These are phyloP conservation scores for Rhinoderma darwinii DNA, from an alignment of 2,113 vertebrate species.

Conservation along the genomic window DNA sequence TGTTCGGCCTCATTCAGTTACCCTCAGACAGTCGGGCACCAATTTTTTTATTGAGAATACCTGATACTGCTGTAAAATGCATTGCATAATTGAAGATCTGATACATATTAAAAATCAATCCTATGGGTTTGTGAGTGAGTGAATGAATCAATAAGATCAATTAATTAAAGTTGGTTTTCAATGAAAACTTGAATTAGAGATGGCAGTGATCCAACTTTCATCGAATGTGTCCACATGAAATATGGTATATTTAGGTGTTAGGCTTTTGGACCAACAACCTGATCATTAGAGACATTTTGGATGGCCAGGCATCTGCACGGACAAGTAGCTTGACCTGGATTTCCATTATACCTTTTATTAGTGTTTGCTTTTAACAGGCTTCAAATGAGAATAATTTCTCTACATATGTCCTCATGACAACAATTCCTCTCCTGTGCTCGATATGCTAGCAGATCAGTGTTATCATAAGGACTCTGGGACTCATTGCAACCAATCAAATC, in stretches of 20 bases:
- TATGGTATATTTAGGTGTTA: not conserved
- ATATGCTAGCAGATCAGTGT: not conserved
- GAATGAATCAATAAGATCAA: not conserved
- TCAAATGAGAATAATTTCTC: too few species aligned
- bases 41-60: slow-evolving; percentile 28
- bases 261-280: not conserved
- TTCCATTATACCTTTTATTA: not conserved
- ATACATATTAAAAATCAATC: not conserved
- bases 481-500: not conserved
- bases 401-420: too few species aligned
- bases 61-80: slow-evolving; percentile 1
- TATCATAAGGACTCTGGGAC: not conserved
- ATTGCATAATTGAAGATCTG: not conserved
- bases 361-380: not conserved
- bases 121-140: not conserved
- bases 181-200: not conserved
- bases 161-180: not conserved
- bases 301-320: not conserved
- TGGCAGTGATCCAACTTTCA: not conserved
- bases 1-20: slow-evolving; percentile 10
- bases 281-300: not conserved
- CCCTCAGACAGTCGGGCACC: slow-evolving; percentile 21
- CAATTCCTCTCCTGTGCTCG: not conserved
- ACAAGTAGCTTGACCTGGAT: not conserved
- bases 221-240: not conserved